Base-by-base conservation (phyloP, 1,140 invertebrate species). In the Diorhabda elongata region DNA sequence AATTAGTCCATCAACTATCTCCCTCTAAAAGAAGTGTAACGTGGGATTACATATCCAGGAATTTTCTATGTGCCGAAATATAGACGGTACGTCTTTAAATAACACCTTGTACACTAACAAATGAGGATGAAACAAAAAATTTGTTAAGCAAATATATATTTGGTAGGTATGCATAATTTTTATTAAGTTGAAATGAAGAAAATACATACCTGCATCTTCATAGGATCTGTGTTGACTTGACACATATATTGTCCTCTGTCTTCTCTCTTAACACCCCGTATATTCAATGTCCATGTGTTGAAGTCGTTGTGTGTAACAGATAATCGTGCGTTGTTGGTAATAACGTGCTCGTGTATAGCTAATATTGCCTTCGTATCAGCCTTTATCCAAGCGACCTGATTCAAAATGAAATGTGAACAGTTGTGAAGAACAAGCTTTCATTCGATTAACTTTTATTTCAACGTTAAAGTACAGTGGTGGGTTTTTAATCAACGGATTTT, bases 191-290 rank as follows among this genome's bases (percentile, higher is more conserved):
- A 52, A 52, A 45, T 63, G n/a, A 44, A 63, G 6, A 63, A 45
- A 26, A n/a, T 3, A 47, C 63, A 74, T 74, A 94, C 92, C 88
- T 94, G 92, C 84, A 91, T 93, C 83, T 93, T 93, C 92, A 97
- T 95, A 9, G 94, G 94, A 82, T 96, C 91, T 69, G 95, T 94
- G 81, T 96, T 95, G 76, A 96, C 90, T 86, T 97, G 95, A 83
- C 94, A 96, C 91, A 95, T 96, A 78, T 94, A 93, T 76, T 90
- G 87, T 70, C 94, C 94, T 58, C 91, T 83, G 83, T 97, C 95
- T 76, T 92, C 91, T 74, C 91, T 85, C 76, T 90, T 89, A 57
- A 94, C 92, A 71, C 88, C 87, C 71, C 89, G 86, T 75, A 96
- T 94, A 80, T 91, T 91, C 64, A 96, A 85, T 58, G 92, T 93